These are phyloP conservation scores for Caenorhabditis sulstoni DNA, from an alignment of 2,888 invertebrate genomes.

Conservation along the genomic window DNA sequence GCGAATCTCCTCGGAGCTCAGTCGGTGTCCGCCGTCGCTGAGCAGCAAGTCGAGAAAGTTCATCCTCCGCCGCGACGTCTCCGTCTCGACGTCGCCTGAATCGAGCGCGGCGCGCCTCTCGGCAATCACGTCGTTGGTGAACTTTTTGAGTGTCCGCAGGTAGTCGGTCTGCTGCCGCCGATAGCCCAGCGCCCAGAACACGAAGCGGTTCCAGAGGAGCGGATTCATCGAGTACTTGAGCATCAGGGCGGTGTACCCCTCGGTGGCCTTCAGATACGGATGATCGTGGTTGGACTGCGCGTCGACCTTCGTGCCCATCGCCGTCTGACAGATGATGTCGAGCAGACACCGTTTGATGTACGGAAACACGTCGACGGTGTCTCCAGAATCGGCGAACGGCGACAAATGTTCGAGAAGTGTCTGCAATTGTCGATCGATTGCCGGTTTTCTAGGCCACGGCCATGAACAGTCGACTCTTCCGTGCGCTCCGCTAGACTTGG, in stretches of 20 bases:
- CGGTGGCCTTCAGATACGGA: conserved; percentile 71
- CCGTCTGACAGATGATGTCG: conserved; percentile 81
- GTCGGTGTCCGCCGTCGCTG: conserved; percentile 74
- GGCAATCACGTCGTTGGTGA: conserved; percentile 15
- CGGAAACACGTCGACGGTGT: conserved; percentile 82
- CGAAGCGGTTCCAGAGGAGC: background rate
- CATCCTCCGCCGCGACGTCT: too few species aligned
- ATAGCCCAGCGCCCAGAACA: conserved; percentile 13
- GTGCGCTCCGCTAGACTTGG: too few species aligned
- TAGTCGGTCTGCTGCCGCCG: conserved; percentile 6
- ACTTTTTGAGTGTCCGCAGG: conserved; percentile 3
- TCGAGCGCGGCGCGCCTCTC: conserved; percentile 25
- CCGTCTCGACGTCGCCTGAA: background rate
- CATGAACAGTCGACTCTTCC: too few species aligned
- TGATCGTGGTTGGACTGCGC: conserved; percentile 66
- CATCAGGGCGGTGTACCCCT: conserved; percentile 40
- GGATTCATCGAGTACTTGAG: conserved; percentile 8
- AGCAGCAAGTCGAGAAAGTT: conserved; percentile 82
- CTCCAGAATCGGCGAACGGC: conserved; percentile 67
- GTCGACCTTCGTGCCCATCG: conserved; percentile 72
- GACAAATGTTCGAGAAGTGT: conserved; percentile 80
- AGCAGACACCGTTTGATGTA: conserved; percentile 82
- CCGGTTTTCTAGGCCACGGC: too few species aligned
- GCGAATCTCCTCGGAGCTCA: conserved; percentile 80
- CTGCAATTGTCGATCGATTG: conserved; percentile 13